A percentile compares a stretch with the other conserved stretches of the same genome.
Evolutionary conservation across 2,113 vertebrate species (phyloP).

Genomic region (Osmerus eperlanus): DNA sequence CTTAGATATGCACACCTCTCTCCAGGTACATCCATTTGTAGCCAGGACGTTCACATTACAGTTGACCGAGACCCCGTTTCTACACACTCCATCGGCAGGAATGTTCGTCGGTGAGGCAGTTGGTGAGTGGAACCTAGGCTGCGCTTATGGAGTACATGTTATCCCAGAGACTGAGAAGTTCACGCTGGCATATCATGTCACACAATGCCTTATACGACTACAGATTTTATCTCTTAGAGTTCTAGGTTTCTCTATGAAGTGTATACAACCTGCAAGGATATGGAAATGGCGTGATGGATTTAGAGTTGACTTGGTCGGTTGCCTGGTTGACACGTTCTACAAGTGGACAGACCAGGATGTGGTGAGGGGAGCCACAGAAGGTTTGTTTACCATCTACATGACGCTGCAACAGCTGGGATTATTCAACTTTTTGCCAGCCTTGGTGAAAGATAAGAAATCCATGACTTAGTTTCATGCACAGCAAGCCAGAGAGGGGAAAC

Average conservation of each 20-base stretch:
- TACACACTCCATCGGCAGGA: not conserved
- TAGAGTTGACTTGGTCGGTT: not conserved
- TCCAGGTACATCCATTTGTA: not conserved
- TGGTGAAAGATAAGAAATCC: not conserved
- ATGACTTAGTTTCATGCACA: not conserved
- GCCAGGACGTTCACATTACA: not conserved
- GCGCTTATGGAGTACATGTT: not conserved
- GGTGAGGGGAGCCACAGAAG: not conserved
- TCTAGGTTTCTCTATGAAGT: constrained; percentile 3
- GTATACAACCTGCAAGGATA: constrained; percentile 7
- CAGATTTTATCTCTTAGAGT: not conserved
- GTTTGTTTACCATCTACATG: not conserved
- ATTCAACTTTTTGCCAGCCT: not conserved
- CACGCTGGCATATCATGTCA: not conserved
- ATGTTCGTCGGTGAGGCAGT: not conserved
- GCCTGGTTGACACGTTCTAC: not conserved
- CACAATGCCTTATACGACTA: not conserved
- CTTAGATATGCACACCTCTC: not conserved
- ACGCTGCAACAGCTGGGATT: constrained; percentile 4
- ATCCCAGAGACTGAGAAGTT: not conserved
- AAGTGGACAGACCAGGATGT: not conserved
- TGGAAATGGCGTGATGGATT: not conserved
- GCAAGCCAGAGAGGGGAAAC: not conserved
- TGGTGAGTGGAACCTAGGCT: constrained; percentile 1
- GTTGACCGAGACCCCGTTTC: not conserved